Evolutionary conservation across 2,113 vertebrate species (phyloP).

Genomic region (Rhea pennata): DNA sequence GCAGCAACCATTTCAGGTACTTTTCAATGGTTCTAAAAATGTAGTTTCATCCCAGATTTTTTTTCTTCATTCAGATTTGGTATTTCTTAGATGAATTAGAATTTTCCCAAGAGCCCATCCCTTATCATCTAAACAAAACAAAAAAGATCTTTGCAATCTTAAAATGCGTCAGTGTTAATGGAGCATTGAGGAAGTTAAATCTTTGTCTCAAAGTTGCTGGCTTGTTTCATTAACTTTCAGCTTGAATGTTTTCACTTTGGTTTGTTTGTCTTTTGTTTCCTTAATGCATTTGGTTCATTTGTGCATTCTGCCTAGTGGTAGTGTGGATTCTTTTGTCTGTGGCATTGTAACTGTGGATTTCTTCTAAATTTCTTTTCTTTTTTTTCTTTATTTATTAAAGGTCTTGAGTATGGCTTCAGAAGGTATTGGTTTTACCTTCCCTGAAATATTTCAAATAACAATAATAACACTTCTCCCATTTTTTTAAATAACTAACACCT

Average conservation of each 20-base stretch:
- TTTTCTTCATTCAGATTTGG: conserved; percentile 71
- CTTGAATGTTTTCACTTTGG: conserved; percentile 71
- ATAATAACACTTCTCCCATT: background rate
- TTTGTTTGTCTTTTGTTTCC: conserved; percentile 72
- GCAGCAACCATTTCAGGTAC: conserved; percentile 92
- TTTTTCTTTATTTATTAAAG: conserved; percentile 4
- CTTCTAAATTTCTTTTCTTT: conserved; percentile 67
- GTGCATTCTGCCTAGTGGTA: conserved; percentile 57
- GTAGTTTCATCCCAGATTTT: conserved; percentile 79
- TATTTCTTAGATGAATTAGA: conserved; percentile 70
- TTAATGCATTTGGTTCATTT: conserved; percentile 69
- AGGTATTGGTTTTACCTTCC: conserved; percentile 31
- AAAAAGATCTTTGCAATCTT: conserved; percentile 41
- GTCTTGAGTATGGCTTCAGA: conserved; percentile 39
- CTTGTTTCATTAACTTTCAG: conserved; percentile 73
- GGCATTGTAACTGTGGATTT: conserved; percentile 67
- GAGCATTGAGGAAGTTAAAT: conserved; percentile 60
- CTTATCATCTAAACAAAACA: conserved; percentile 62
- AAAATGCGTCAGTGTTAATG: conserved; percentile 49
- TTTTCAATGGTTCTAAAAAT: conserved; percentile 80
- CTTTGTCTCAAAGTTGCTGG: conserved; percentile 73
- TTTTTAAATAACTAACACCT: background rate
- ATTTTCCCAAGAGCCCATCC: conserved; percentile 67
- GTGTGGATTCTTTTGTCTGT: conserved; percentile 65
- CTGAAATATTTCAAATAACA: background rate